phyloP scores from a whole-genome alignment of 2,113 vertebrate species.

The Stigmatopora argus region DNA sequence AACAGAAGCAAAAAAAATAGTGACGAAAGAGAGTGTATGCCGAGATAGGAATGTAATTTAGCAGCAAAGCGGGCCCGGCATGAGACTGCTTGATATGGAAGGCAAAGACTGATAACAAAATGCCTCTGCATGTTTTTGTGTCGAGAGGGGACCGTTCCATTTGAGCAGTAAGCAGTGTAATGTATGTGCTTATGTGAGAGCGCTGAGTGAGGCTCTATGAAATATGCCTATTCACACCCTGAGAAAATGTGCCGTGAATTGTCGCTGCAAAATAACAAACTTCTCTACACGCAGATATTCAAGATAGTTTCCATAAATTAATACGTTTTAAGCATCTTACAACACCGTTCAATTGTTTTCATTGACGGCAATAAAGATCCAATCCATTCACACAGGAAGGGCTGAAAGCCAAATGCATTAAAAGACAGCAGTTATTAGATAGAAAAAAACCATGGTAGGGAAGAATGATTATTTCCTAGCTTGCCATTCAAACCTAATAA shows the following conservation, averaged over 20 bases:
- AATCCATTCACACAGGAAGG: no score
- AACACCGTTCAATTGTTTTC: no score
- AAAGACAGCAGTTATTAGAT: no score
- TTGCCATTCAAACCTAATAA: no score
- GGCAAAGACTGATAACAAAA: conserved; percentile 39
- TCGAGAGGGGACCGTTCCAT: conserved; percentile 7
- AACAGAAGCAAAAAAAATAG: not conserved
- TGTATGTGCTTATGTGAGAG: not conserved
- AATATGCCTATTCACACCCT: not conserved
- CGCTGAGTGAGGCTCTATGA: not conserved
- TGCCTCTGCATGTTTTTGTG: conserved; percentile 36
- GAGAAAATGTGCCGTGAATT: not conserved
- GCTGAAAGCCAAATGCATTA: no score
- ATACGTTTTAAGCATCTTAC: no score
- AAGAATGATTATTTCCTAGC: no score
- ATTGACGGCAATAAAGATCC: no score
- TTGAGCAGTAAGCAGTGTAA: conserved; percentile 9
- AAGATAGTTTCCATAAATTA: no score
- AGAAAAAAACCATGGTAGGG: no score
- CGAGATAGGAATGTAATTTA: conserved; percentile 33
- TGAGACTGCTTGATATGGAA: conserved; percentile 15
- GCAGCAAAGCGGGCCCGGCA: conserved; percentile 22
- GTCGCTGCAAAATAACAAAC: not conserved
- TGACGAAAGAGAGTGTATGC: not conserved
- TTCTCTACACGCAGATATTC: not conserved